Evolutionary conservation across 2,888 invertebrate genomes (phyloP).

Genomic region (Eilema sororculum): DNA sequence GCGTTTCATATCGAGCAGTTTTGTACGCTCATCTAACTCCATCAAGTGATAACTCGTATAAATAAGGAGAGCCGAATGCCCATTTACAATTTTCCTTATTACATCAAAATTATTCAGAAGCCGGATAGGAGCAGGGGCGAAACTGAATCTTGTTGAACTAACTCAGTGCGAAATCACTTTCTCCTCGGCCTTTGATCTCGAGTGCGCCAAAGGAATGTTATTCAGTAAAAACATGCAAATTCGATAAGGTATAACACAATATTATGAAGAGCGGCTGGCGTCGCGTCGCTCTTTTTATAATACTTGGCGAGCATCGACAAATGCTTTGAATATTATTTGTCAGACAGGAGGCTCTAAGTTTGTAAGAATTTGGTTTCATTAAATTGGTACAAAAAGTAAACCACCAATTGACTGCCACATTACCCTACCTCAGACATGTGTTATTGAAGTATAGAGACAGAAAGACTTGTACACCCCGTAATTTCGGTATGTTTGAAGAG

Average conservation of each 20-base stretch:
- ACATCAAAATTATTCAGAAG: conserved; percentile 84
- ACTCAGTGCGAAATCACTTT: conserved; percentile 87
- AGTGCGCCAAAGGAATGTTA: conserved; percentile 86
- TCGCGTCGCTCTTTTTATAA: conserved; percentile 60
- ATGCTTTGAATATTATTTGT: conserved; percentile 73
- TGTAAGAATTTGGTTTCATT: background rate
- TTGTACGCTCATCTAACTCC: background rate
- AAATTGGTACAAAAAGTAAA: background rate
- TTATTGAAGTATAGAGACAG: background rate
- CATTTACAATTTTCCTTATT: conserved; percentile 85
- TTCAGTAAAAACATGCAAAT: conserved; percentile 88
- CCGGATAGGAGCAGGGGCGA: conserved; percentile 73
- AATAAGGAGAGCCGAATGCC: conserved; percentile 74
- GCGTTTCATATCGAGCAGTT: conserved; percentile 6
- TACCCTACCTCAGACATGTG: background rate
- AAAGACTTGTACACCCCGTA: background rate
- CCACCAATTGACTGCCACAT: background rate
- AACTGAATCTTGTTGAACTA: conserved; percentile 86
- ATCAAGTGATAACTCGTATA: conserved; percentile 37
- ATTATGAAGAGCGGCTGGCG: conserved; percentile 78
- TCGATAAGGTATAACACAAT: conserved; percentile 87
- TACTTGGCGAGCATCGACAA: conserved; percentile 60
- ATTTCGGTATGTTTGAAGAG: background rate
- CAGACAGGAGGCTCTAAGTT: conserved; percentile 47
- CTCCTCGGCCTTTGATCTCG: conserved; percentile 84